Base-by-base conservation (phyloP, 2,888 invertebrate genomes). In the Eudemis profundana region DNA sequence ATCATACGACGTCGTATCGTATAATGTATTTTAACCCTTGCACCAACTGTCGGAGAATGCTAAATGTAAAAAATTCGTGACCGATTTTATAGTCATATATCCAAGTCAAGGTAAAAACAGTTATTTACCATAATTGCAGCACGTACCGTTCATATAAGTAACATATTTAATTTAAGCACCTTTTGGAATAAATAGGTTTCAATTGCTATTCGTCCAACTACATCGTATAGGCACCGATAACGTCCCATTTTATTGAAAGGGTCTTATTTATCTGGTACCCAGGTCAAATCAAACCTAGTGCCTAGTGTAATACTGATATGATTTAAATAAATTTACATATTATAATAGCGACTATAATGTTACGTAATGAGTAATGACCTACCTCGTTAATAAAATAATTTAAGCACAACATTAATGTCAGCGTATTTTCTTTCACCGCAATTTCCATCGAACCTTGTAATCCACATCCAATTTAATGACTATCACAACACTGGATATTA, bases 91-190 rank as follows among this genome's bases (percentile, higher is more conserved):
- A 10, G 7, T 33, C 10, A 33, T 33, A 33, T 33, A 23, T 5
- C 3, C 23, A 23, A 23, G 5, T 23, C 3, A 23, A 23, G 23
- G 3, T 23, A 3, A 23, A 23, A 7, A 33, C 5, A 8, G 8
- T 33, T 8, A 33, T 8, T 10, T 8, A 33, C 0, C 33, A 4
- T 12, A 19, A 15, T 12, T 19, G 10, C 1, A 44, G 12, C 44
- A 44, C 19, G 15, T 42, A 17, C 42, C n/a, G n/a, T n/a, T n/a
- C n/a, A n/a, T 38, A 38, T 14, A 38, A 38, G 36, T 38, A 38
- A 38, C 15, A 15, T 15, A 40, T 15, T 14, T 7, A n/a, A 40
- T 5, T 38, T 40, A 14, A n/a, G n/a, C n/a, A n/a, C n/a, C 15
- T 15, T 40, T 2, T 40, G n/a, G 40, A 40, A 15, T 40, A n/a